phyloP scores from a whole-genome alignment of 2,797 vertebrate genomes.

The Trachurus trachurus region DNA sequence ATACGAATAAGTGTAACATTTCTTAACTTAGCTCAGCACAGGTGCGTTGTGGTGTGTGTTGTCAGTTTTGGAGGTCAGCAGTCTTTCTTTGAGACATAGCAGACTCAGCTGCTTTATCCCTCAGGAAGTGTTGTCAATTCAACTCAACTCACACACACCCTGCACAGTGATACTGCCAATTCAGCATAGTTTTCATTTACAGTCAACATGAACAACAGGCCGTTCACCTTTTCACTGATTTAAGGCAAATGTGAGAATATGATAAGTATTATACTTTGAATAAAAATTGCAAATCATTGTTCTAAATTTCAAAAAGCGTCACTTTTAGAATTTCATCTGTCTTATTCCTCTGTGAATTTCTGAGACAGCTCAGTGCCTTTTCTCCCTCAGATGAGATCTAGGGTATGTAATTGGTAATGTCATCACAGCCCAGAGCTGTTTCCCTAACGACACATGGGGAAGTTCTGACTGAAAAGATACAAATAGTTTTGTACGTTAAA shows the following conservation, averaged over 20 bases:
- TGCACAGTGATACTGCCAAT: slow-evolving; percentile 41
- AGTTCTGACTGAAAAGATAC: background rate
- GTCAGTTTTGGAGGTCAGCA: slow-evolving; percentile 36
- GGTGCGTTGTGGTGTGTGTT: background rate
- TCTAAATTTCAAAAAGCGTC: background rate
- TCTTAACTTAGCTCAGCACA: too few relatives aligned
- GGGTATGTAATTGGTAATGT: slow-evolving; percentile 3
- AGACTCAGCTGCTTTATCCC: slow-evolving; percentile 51
- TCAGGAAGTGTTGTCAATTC: slow-evolving; percentile 33
- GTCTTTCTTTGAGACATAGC: slow-evolving; percentile 23
- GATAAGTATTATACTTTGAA: background rate
- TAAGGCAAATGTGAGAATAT: slow-evolving; percentile 24
- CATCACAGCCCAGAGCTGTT: slow-evolving; percentile 23
- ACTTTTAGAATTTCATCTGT: background rate
- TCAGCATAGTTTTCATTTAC: slow-evolving; percentile 73
- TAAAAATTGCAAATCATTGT: background rate
- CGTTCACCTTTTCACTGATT: slow-evolving; percentile 21
- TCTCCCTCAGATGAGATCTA: background rate
- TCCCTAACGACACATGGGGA: slow-evolving; percentile 7
- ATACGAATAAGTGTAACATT: background rate
- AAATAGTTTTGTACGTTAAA: slow-evolving; percentile 5
- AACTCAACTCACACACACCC: slow-evolving; percentile 35
- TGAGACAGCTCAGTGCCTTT: background rate
- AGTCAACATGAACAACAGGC: slow-evolving; percentile 63
- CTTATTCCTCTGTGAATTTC: background rate